phyloP scores from a whole-genome alignment of 2,113 vertebrate species.

The Trachemys scripta region DNA sequence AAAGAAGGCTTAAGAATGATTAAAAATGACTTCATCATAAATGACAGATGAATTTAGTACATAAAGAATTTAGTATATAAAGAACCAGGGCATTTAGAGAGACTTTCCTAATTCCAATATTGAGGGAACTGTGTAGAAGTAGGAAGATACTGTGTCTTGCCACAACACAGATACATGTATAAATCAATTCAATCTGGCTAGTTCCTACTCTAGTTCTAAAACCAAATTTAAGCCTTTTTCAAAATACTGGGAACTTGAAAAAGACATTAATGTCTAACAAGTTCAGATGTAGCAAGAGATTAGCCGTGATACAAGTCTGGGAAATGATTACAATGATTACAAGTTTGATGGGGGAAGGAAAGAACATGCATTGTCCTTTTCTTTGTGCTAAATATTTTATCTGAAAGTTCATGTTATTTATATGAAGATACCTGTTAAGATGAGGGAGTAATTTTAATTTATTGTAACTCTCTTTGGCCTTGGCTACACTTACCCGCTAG shows the following conservation, averaged over 20 bases:
- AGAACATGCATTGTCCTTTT: neutral
- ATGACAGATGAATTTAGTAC: neutral
- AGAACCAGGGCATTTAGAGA: neutral
- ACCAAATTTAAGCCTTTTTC: neutral
- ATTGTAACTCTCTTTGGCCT: slow-evolving; percentile 28
- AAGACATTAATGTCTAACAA: neutral
- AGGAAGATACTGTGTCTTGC: neutral
- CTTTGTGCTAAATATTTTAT: neutral
- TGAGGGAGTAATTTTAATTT: slow-evolving; percentile 19
- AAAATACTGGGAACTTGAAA: neutral
- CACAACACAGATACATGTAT: neutral
- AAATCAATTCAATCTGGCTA: neutral
- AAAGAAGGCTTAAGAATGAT: neutral
- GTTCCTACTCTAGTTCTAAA: neutral
- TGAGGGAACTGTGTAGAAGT: neutral
- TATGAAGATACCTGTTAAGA: neutral
- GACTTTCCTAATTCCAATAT: neutral
- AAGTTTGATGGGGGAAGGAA: neutral
- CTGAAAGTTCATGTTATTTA: neutral
- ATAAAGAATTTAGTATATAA: neutral
- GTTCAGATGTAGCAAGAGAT: neutral
- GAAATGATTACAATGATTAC: neutral
- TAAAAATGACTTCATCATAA: neutral
- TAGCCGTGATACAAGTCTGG: neutral
- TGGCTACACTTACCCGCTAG: too few relatives aligned